Conservation (phyloP, 2,113 vertebrate species). For the Nothocercus julius region DNA sequence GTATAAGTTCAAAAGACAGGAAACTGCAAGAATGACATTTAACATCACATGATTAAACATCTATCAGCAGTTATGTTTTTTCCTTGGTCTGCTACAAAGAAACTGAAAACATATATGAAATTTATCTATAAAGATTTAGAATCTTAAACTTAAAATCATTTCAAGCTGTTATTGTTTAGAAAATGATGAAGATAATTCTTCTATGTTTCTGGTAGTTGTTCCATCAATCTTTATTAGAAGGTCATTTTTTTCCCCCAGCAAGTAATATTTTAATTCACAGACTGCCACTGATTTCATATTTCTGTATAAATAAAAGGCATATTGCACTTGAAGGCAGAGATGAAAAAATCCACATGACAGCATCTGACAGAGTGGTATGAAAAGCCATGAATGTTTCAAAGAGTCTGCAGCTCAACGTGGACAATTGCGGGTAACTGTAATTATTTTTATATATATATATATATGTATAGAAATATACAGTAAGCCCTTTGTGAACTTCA, state of each 20-base stretch:
- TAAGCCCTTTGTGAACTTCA: not conserved
- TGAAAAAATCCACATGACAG: not conserved
- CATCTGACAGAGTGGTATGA: not conserved
- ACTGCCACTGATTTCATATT: not conserved
- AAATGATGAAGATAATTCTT: not conserved
- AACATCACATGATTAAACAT: not conserved
- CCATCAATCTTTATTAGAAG: not conserved
- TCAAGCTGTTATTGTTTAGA: not conserved
- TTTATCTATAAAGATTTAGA: not conserved
- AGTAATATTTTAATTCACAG: constrained; percentile 25
- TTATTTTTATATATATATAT: not conserved
- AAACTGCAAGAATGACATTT: not conserved
- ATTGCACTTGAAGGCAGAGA: not conserved
- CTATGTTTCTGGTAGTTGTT: not conserved
- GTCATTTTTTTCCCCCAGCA: not conserved
- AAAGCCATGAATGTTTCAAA: not conserved
- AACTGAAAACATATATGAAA: not conserved
- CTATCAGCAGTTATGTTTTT: not conserved
- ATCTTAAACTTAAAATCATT: not conserved
- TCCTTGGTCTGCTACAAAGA: not conserved
- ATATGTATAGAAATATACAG: not conserved
- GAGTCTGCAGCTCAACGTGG: not conserved
- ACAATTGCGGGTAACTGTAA: not conserved
- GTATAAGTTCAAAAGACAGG: not conserved
- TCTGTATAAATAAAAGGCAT: not conserved